Conservation (phyloP, 2,113 vertebrate genomes). For the Zeus faber region DNA sequence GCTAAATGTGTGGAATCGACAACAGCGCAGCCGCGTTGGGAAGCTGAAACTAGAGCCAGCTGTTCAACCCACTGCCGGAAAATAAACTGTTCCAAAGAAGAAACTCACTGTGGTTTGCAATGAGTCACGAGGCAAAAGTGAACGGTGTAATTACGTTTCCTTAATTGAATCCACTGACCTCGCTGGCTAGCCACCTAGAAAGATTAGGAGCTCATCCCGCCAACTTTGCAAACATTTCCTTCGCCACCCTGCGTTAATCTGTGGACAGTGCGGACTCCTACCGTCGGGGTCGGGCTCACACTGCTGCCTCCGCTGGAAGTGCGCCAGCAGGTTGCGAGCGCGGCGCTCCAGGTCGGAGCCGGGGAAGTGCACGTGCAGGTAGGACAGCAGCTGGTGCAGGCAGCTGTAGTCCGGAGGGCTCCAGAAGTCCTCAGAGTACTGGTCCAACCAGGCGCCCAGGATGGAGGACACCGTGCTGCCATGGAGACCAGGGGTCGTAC, state of each 20-base stretch:
- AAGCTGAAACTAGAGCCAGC: too few relatives aligned
- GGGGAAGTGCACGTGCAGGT: conserved; percentile 86
- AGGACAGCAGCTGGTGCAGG: conserved; percentile 89
- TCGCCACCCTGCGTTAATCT: conserved; percentile 20
- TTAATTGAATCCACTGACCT: too few relatives aligned
- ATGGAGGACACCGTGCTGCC: conserved; percentile 93
- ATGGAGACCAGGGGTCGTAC: background rate
- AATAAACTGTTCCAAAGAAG: too few relatives aligned
- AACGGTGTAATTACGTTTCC: too few relatives aligned
- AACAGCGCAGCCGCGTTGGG: too few relatives aligned
- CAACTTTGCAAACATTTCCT: too few relatives aligned
- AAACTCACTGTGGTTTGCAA: too few relatives aligned
- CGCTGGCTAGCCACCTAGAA: too few relatives aligned
- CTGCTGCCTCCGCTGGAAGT: conserved; percentile 87
- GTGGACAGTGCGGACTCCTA: conserved; percentile 48
- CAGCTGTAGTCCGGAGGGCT: conserved; percentile 85
- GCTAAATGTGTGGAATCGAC: too few relatives aligned
- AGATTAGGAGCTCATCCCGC: too few relatives aligned
- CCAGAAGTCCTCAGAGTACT: conserved; percentile 97
- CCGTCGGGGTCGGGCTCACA: conserved; percentile 80
- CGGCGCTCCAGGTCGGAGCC: conserved; percentile 93
- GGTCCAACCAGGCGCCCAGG: conserved; percentile 96
- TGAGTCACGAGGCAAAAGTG: too few relatives aligned
- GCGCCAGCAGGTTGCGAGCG: conserved; percentile 86
- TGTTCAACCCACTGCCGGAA: too few relatives aligned